Base-by-base conservation (phyloP, 2,888 invertebrate genomes). In the Cabera pusaria region DNA sequence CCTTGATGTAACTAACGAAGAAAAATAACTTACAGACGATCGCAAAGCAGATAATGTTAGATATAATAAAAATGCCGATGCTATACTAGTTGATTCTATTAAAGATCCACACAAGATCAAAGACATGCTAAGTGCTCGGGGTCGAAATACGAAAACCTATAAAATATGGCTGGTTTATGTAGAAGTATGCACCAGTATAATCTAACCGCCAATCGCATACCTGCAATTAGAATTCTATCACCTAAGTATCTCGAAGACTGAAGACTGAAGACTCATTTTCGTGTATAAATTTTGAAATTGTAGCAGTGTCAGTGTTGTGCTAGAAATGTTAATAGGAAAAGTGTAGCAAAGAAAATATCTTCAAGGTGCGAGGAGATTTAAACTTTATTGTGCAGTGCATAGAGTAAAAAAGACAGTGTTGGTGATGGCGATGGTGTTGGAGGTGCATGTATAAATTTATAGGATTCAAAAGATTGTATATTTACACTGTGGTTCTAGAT, bases 1-100 rank as follows among this genome's bases (percentile, higher is more conserved):
- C 97, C 47, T 96, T 94, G 64, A 97, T 94, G 88, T 95, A 98
- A 72, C 98, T 98, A 63, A 47, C 37, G 80, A 67, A 57, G 45
- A n/a, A n/a, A n/a, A n/a, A n/a, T n/a, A n/a, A n/a, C n/a, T n/a
- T n/a, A n/a, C n/a, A n/a, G n/a, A 2, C 0, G 6, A 11, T 14
- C 31, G 17, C 5, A 21, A 31, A 2, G 5, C 8, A 31, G 9
- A 12, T 6, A n/a, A n/a, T 5, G 4, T 10, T 14, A 29, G 14
- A 19, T 5, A 6, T 10, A 12, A 7, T 14, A 18, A 31, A 17
- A 26, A 38, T 39, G 11, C 22, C 16, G 27, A 43, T 37, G 28
- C 31, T 48, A 46, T 32, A 12, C 44, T 41, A 49, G 25, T 28
- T 43, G 34, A 39, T 35, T 45, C 50, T 51, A 52, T 47, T 31